Evolutionary conservation across 2,888 invertebrate species (phyloP).

Genomic region (Antheraea assamensis): DNA sequence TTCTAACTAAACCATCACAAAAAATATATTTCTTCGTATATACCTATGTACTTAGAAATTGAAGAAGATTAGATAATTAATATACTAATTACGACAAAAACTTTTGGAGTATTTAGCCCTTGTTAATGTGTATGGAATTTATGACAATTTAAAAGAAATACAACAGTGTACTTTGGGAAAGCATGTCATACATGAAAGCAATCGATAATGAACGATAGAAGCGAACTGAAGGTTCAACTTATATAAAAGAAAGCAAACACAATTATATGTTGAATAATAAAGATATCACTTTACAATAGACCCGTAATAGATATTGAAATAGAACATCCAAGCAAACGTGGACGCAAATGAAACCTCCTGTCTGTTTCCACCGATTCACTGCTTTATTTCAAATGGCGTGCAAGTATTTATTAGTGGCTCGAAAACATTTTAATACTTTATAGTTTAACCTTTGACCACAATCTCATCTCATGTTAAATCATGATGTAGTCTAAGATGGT

Average conservation of each 20-base stretch:
- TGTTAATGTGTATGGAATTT: neutral
- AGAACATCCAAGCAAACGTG: neutral
- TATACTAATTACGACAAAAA: no score
- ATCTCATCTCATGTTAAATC: no score
- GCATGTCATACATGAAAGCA: no score
- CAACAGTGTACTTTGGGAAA: neutral
- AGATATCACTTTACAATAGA: neutral
- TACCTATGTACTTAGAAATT: no score
- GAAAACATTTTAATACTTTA: no score
- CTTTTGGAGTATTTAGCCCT: neutral
- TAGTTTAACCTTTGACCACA: no score
- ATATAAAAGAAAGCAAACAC: neutral
- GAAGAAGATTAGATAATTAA: no score
- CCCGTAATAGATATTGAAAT: conserved; percentile 2
- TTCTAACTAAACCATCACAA: no score
- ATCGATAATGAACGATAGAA: neutral
- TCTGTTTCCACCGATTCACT: neutral
- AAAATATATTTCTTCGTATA: no score
- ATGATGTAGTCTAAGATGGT: no score
- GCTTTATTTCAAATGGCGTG: neutral
- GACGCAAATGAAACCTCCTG: neutral
- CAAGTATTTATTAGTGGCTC: neutral
- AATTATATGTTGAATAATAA: neutral
- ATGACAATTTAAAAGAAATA: neutral
- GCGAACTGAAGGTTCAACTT: neutral